Conservation (phyloP, 2,888 invertebrate genomes). For the Stomorhina lunata region DNA sequence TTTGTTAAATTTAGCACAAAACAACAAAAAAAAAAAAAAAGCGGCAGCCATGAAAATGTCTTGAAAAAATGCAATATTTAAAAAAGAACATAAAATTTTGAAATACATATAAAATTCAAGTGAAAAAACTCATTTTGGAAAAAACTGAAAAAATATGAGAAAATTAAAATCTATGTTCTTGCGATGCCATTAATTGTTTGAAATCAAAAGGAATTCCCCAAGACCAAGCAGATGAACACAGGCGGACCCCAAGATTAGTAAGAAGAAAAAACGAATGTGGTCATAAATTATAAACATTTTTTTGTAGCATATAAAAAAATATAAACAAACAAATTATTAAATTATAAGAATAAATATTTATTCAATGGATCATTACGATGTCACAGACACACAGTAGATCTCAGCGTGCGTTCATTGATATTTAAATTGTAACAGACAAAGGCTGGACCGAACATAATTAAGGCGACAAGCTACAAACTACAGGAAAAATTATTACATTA, state of each 20-base stretch:
- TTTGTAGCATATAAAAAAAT: slow-evolving; percentile 13
- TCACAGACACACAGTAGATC: no score
- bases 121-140: slow-evolving; percentile 6
- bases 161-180: background rate
- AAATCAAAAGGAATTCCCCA: slow-evolving; percentile 33
- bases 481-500: background rate
- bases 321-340: slow-evolving; percentile 19
- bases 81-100: background rate
- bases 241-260: background rate
- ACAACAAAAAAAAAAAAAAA: slow-evolving; percentile 22
- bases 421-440: background rate
- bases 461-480: background rate
- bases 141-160: background rate
- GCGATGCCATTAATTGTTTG: slow-evolving; percentile 13
- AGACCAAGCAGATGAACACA: background rate
- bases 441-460: background rate
- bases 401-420: background rate
- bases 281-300: slow-evolving; percentile 1
- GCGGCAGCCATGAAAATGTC: background rate
- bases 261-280: background rate
- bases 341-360: background rate
- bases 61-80: background rate
- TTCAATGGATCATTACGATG: slow-evolving; percentile 5
- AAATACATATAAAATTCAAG: background rate
- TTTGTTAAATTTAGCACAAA: slow-evolving; percentile 56